Evolutionary conservation across 2,888 invertebrate species (phyloP), one percentile per base, ranked within the genome.

Genomic region (Diogma glabrata): DNA sequence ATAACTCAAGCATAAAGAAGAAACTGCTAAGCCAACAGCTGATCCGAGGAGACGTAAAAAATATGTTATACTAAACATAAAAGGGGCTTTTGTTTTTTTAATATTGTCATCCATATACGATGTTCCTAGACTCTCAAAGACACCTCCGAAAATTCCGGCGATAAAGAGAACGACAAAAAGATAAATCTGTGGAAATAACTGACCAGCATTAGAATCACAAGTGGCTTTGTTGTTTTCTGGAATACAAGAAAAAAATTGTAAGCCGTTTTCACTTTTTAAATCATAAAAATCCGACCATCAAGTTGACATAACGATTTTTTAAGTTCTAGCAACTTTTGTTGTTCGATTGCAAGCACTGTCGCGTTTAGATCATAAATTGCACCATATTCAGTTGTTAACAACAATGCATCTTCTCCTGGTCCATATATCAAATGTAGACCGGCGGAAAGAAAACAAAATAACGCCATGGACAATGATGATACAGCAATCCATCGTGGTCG

Each of bases 61-160:
- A 22, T 43, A 23, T 5, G 23, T n/a, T n/a, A 43, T 14, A 22
- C 43, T 43, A 14, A 43, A 43, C n/a, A 8, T 22, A 3, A 43
- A n/a, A 3, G 43, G 43, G 22, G 23, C 23, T 22, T 43, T 22
- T 4, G n/a, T 22, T 43, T 43, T 43, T n/a, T 20, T 6, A 8
- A 43, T 23, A 22, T 43, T 43, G 14, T 43, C 43, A 22, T 43
- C 43, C 14, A 43, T n/a, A 22, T 43, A 43, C 43, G 43, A 43
- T 6, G 23, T 12, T 7, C 43, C 43, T n/a, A 43, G n/a, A 43
- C 43, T n/a, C 3, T 43, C 43, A 9, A 22, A 9, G 14, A 20
- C 43, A 6, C 22, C 43, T n/a, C 43, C 22, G 23, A 43, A 43
- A 22, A 43, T 22, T n/a, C 43, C 43, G 12, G 22, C 43, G 23